Percentiles rank a stretch among this genome's conserved stretches.
Evolutionary conservation across 2,888 invertebrate genomes (phyloP).

Genomic region (Abscondita cerata): DNA sequence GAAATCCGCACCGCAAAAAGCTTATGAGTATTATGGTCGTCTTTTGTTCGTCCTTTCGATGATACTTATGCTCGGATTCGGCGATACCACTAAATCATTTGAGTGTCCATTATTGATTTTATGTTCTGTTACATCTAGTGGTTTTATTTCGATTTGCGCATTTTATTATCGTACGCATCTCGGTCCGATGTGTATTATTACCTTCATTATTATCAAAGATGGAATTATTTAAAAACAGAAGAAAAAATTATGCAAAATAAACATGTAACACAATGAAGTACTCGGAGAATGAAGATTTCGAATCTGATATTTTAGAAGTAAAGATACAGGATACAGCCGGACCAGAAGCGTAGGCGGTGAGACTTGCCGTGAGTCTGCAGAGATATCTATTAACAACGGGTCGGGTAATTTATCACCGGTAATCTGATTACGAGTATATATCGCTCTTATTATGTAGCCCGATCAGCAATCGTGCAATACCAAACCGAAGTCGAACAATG

Average conservation of each 20-base stretch:
- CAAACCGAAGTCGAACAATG: conserved; percentile 46
- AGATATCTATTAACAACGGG: conserved; percentile 56
- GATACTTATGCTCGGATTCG: conserved; percentile 30
- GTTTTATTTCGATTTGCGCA: background rate
- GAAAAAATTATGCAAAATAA: conserved; percentile 1
- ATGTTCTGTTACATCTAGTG: conserved; percentile 8
- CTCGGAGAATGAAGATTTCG: conserved; percentile 38
- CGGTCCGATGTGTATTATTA: no score
- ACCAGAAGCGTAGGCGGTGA: conserved; percentile 34
- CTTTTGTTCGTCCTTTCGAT: conserved; percentile 45
- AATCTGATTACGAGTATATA: conserved; percentile 54
- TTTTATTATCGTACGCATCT: background rate
- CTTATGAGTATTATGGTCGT: conserved; percentile 44
- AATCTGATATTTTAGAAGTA: conserved; percentile 39
- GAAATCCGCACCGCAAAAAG: conserved; percentile 51
- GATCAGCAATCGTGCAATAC: conserved; percentile 53
- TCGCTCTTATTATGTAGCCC: conserved; percentile 50
- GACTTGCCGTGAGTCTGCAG: conserved; percentile 50
- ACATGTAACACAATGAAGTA: conserved; percentile 19
- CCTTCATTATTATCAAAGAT: background rate
- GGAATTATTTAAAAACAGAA: background rate
- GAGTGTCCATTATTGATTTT: conserved; percentile 27
- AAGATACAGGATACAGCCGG: conserved; percentile 23
- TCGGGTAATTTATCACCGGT: conserved; percentile 55
- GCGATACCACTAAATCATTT: conserved; percentile 29